Percentiles rank a stretch among this genome's conserved stretches.
phyloP scores from a whole-genome alignment of 2,888 invertebrate genomes.

The Drosophila mercatorum region DNA sequence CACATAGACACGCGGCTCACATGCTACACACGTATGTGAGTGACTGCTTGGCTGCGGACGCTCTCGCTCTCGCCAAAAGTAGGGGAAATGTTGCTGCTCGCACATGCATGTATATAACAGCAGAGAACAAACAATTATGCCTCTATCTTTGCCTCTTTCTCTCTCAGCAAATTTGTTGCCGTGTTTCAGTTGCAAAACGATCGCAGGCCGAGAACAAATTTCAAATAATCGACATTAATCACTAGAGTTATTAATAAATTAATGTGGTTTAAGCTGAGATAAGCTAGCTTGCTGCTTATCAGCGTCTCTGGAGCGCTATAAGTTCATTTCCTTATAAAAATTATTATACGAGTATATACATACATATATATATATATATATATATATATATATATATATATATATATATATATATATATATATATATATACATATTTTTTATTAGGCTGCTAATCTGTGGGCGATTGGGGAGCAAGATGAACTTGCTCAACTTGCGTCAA shows the following conservation, averaged over 20 bases:
- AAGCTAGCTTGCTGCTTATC: slow-evolving; percentile 22
- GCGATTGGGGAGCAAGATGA: neutral
- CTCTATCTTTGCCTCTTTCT: neutral
- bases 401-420: neutral
- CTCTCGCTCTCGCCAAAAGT: slow-evolving; percentile 69
- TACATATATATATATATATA: neutral
- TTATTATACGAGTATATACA: neutral
- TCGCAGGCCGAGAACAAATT: slow-evolving; percentile 28
- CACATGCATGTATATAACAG: slow-evolving; percentile 10
- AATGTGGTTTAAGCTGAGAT: slow-evolving; percentile 25
- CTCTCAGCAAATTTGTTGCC: slow-evolving; percentile 1
- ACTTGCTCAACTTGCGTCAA: neutral
- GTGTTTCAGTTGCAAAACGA: slow-evolving; percentile 28
- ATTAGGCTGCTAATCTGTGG: neutral
- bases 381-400: neutral
- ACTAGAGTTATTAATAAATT: slow-evolving; percentile 34
- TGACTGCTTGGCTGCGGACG: slow-evolving; percentile 23
- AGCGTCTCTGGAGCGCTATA: slow-evolving; percentile 1
- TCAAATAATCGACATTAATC: slow-evolving; percentile 35
- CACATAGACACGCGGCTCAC: slow-evolving; percentile 12
- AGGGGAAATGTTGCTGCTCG: slow-evolving; percentile 75
- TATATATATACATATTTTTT: no score
- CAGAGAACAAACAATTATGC: neutral
- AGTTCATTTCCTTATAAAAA: slow-evolving; percentile 9
- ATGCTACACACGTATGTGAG: slow-evolving; percentile 24